Base-by-base conservation (phyloP, 1,140 invertebrate species). In the Atta colombica region DNA sequence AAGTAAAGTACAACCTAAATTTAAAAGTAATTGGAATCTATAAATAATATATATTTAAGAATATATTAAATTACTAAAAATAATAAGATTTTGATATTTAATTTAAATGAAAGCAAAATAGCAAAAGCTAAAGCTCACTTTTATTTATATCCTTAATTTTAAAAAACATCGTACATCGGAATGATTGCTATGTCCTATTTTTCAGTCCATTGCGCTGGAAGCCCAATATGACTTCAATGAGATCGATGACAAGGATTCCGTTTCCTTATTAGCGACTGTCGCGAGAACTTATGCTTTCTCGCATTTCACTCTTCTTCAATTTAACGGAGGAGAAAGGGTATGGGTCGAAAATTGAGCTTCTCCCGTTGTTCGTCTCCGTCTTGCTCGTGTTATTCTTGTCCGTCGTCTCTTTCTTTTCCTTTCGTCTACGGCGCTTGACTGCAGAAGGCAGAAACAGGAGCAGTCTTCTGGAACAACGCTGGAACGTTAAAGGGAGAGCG, bases 241-340 rank as follows among this genome's bases (percentile, higher is more conserved):
- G 61, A 85, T 86, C 65, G 72, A 61, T 86, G 85, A 86, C 61
- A 58, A 80, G 77, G 63, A 25, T 81, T 25, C 45, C 66, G 85
- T 49, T 89, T 90, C 65, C 89, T 91, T 91, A 90, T 90, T 90
- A 90, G 89, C 77, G 77, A 90, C 81, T 88, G 89, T 90, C 89
- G 86, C 86, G 89, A 65, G 66, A 60, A 65, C 58, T 75, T 61
- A 81, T 58, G 88, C 80, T 75, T 81, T 72, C 87, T 77, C 87
- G 88, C 89, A 69, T 74, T 77, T 89, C 86, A 72, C 87, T 86
- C 87, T 90, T 86, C 88, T 86, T 86, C 89, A 68, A 90, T 55
- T 60, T 89, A 86, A 77, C 89, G 89, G 49, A 90, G 89, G 77
- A 77, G 89, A 91, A 91, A 90, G 81, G 77, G 55, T 68, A 71